Base-by-base conservation (phyloP, 2,113 vertebrate genomes). In the Bungarus multicinctus region DNA sequence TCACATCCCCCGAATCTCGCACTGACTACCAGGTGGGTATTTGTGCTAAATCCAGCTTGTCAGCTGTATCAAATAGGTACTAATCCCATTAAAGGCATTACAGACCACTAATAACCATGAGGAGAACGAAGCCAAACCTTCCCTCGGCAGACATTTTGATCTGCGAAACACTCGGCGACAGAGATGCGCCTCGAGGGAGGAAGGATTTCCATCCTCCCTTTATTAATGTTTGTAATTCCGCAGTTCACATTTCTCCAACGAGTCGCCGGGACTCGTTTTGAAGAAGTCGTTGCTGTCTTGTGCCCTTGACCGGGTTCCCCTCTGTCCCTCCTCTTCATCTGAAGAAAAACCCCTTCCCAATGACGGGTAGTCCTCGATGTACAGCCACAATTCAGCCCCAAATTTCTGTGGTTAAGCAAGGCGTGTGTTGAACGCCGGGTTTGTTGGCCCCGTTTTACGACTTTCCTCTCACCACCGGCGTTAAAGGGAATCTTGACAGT, bases 1-100 rank as follows among this genome's bases (percentile, higher is more conserved):
- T 89, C 58, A 88, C 89, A 93, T 91, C 69, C 95, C 90, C 92
- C 55, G 53, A n/a, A 93, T 91, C 81, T 64, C 89, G 89, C 89
- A 74, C 34, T 0, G 64, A 92, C 86, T 93, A 90, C 86, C 27
- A 27, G 58, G 94, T 94, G 96, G n/a, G 93, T 92, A 95, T 96
- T 95, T 95, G 25, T 60, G 91, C 91, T 94, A 95, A 96, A 96
- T 93, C 94, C 91, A 96, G 88, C 91, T 81, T 60, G 91, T 87
- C 91, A 94, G 55, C 87, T 95, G 95, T 96, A 94, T 92, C 94
- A 96, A 97, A 95, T 96, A 92, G 60, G 93, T 90, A 88, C 89
- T 96, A 96, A 97, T 97, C 94, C 92, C 91, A 94, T 96, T 95
- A 95, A 90, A 93, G 87, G 95, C 89, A 96, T 95, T 95, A 96